Evolutionary conservation across 2,888 invertebrate species (phyloP).

Genomic region (Siphlonurus alternatus): DNA sequence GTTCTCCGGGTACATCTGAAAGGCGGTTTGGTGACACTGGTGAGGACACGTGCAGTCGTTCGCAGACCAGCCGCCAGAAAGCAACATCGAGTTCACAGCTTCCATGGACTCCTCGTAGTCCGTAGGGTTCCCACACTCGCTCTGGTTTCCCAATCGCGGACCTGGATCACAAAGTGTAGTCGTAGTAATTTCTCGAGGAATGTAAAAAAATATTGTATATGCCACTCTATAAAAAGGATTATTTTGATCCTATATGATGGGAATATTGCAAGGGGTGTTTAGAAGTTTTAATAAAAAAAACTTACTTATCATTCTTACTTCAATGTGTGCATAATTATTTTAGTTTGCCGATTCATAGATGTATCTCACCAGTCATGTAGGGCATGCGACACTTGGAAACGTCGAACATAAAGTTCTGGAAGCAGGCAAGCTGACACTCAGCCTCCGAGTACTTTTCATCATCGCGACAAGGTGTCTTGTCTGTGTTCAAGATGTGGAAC

Average conservation of each 20-base stretch:
- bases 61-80: conserved; percentile 14
- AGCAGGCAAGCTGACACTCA: conserved; percentile 11
- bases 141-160: background rate
- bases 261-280: too few species aligned
- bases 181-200: too few species aligned
- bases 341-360: too few species aligned
- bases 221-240: too few species aligned
- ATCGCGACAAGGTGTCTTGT: conserved; percentile 6
- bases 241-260: too few species aligned
- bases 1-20: conserved; percentile 13
- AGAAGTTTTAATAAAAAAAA: too few species aligned
- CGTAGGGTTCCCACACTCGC: conserved; percentile 12
- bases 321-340: too few species aligned
- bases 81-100: conserved; percentile 12
- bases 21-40: conserved; percentile 14
- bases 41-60: conserved; percentile 13
- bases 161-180: background rate
- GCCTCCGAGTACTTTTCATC: conserved; percentile 10
- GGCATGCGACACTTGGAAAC: conserved; percentile 13
- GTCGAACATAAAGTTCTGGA: conserved; percentile 5
- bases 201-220: too few species aligned
- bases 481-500: conserved; percentile 2
- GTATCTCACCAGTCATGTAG: conserved; percentile 13
- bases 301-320: too few species aligned
- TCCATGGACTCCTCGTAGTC: conserved; percentile 10